Percentiles rank a stretch among this genome's conserved stretches.
These are phyloP conservation scores for Drosophila borborema DNA, from an alignment of 2,888 invertebrate genomes.

Conservation along the genomic window DNA sequence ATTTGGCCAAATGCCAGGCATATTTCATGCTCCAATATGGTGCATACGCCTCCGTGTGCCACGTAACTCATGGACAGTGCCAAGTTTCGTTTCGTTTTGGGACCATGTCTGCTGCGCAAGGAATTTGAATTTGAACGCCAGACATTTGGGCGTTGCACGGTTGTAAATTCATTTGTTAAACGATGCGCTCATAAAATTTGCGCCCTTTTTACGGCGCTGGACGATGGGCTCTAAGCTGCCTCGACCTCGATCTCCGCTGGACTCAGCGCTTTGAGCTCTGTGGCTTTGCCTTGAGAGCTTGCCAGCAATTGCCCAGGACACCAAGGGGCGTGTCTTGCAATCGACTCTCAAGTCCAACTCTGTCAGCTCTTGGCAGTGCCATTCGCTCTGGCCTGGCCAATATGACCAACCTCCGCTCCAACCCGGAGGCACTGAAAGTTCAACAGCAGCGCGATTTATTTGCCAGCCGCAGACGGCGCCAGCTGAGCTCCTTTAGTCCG, in stretches of 20 bases:
- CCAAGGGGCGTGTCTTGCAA: slow-evolving; percentile 62
- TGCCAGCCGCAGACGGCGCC: slow-evolving; percentile 74
- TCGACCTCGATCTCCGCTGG: slow-evolving; percentile 32
- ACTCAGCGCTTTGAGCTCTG: slow-evolving; percentile 7
- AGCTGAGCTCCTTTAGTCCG: slow-evolving; percentile 54
- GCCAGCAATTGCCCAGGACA: slow-evolving; percentile 57
- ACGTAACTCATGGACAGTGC: slow-evolving; percentile 66
- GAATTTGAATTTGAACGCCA: slow-evolving; percentile 85
- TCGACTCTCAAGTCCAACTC: slow-evolving; percentile 50
- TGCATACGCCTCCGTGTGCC: slow-evolving; percentile 72
- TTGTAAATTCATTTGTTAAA: slow-evolving; percentile 86
- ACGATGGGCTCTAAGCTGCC: slow-evolving; percentile 7
- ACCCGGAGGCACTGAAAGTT: slow-evolving; percentile 76
- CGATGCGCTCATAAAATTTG: slow-evolving; percentile 85
- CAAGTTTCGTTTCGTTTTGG: slow-evolving; percentile 56
- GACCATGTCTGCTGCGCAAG: slow-evolving; percentile 45
- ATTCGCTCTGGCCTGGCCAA: slow-evolving; percentile 50
- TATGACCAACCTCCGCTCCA: slow-evolving; percentile 40
- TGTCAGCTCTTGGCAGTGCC: slow-evolving; percentile 68
- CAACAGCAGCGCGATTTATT: slow-evolving; percentile 84
- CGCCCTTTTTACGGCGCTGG: slow-evolving; percentile 64
- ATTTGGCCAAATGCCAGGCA: slow-evolving; percentile 75
- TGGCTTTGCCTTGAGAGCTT: slow-evolving; percentile 52
- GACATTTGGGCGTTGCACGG: slow-evolving; percentile 85
- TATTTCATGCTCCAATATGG: slow-evolving; percentile 64